Evolutionary conservation across 2,888 invertebrate genomes (phyloP).

Genomic region (Eupsilia transversa): DNA sequence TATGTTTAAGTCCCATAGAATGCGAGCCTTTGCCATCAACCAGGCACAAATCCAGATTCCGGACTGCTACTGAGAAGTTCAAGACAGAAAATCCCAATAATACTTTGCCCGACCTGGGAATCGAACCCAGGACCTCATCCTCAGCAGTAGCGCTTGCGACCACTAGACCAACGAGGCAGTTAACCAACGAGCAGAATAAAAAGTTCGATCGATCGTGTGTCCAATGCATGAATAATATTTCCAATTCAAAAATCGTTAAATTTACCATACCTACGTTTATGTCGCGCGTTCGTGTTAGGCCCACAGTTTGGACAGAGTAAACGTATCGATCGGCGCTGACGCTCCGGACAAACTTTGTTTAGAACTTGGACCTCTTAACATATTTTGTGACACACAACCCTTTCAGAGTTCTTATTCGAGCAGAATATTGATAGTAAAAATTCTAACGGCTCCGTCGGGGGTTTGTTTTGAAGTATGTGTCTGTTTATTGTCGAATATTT

Average conservation of each 20-base stretch:
- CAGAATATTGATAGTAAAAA: constrained; percentile 57
- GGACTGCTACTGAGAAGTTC: no score
- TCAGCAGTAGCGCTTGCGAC: no score
- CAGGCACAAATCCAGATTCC: no score
- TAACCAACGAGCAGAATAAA: no score
- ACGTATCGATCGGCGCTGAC: constrained; percentile 69
- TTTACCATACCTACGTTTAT: background rate
- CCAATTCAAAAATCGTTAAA: background rate
- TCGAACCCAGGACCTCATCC: no score
- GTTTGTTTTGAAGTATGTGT: constrained; percentile 38
- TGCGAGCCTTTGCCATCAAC: no score
- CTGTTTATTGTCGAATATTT: constrained; percentile 23
- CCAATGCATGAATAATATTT: background rate
- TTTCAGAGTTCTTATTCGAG: constrained; percentile 48
- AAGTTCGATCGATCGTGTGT: no score
- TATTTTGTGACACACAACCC: constrained; percentile 66
- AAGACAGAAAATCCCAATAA: no score
- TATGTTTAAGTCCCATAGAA: no score
- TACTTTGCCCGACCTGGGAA: no score
- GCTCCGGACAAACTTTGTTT: constrained; percentile 68
- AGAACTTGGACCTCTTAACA: constrained; percentile 70
- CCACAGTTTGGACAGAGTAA: constrained; percentile 24
- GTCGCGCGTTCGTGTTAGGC: background rate
- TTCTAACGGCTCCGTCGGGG: constrained; percentile 44
- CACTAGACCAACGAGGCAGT: no score